Conservation (phyloP, 1,140 invertebrate species). For the Amphibalanus amphitrite region DNA sequence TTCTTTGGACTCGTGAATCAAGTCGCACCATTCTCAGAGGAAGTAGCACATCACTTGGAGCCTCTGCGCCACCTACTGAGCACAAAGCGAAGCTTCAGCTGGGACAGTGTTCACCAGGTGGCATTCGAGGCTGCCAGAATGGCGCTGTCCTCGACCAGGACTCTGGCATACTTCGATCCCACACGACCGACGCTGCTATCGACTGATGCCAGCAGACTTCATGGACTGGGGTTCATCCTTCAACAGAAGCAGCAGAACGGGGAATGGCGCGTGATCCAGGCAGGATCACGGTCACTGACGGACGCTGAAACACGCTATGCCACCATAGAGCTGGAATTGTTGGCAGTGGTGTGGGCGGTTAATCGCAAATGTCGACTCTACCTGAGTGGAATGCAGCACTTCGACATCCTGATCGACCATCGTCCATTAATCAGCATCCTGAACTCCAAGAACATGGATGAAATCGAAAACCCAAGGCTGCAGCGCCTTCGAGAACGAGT, state of each 20-base stretch:
- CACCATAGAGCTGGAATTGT: constrained; percentile 16
- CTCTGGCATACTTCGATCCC: constrained; percentile 4
- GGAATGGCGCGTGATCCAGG: neutral
- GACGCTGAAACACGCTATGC: constrained; percentile 17
- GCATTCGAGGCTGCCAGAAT: neutral
- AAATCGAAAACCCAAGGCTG: constrained; percentile 15
- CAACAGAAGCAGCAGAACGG: constrained; percentile 6
- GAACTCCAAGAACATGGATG: constrained; percentile 11
- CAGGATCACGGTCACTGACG: constrained; percentile 14
- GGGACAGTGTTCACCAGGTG: neutral
- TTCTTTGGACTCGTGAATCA: constrained; percentile 11
- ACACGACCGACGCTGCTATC: neutral
- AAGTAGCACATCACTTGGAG: neutral
- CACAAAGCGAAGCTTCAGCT: neutral
- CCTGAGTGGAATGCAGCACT: constrained; percentile 14
- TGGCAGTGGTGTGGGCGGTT: constrained; percentile 18
- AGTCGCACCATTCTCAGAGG: constrained; percentile 6
- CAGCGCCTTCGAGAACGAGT: constrained; percentile 13
- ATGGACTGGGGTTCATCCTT: constrained; percentile 1
- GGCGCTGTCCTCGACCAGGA: constrained; percentile 3
- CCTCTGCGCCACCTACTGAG: constrained; percentile 5
- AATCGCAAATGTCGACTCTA: constrained; percentile 16
- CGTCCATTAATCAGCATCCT: constrained; percentile 12
- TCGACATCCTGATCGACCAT: constrained; percentile 15
- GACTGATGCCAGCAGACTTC: constrained; percentile 1